Conservation (phyloP, 2,113 vertebrate species). For the Chlorocebus sabaeus region DNA sequence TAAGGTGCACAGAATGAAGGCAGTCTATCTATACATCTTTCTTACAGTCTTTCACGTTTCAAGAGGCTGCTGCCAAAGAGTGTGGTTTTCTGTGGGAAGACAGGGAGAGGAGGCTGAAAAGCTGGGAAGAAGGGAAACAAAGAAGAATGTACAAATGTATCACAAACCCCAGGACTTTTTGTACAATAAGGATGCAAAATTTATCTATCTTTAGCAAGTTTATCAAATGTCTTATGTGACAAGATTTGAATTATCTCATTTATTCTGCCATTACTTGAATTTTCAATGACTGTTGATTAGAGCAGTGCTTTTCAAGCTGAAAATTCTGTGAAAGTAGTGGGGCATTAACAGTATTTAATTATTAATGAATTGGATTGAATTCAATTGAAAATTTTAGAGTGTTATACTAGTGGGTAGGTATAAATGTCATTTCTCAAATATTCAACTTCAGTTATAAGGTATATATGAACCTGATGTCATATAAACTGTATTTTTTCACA, state of each 20-base stretch:
- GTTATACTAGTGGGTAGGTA: not conserved
- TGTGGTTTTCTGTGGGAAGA: not conserved
- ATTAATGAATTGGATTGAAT: not conserved
- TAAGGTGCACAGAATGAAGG: not conserved
- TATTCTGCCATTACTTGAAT: not conserved
- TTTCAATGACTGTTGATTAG: not conserved
- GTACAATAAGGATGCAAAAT: not conserved
- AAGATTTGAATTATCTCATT: not conserved
- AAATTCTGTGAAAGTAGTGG: not conserved
- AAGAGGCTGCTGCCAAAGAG: not conserved
- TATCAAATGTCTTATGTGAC: not conserved
- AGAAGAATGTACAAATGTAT: not conserved
- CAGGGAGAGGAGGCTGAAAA: not conserved
- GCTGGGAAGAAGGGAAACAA: not conserved
- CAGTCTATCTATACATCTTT: not conserved
- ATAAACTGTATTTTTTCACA: not conserved
- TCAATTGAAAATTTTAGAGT: conserved; percentile 1
- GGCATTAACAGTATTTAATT: not conserved
- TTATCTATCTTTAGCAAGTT: not conserved
- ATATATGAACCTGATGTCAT: not conserved
- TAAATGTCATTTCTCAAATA: conserved; percentile 4
- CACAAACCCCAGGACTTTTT: not conserved
- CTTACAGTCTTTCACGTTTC: not conserved
- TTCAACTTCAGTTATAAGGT: not conserved
- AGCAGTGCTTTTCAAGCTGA: not conserved